These are phyloP conservation scores for Sylvia borin DNA, from an alignment of 2,797 vertebrate species.

Conservation along the genomic window DNA sequence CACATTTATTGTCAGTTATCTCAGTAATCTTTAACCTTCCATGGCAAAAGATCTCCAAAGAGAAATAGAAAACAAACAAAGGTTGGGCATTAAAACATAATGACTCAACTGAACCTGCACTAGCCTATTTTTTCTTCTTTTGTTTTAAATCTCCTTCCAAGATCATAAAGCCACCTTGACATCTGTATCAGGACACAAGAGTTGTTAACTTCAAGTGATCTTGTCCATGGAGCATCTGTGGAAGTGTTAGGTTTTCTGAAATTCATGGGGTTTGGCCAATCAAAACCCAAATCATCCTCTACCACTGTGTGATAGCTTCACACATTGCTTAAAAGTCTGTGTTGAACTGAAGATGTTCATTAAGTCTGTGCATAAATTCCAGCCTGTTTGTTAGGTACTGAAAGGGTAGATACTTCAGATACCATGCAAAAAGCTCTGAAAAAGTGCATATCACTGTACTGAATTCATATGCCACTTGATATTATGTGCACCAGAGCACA, in stretches of 20 bases:
- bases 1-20: conserved; percentile 79
- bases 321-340: background rate
- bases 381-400: background rate
- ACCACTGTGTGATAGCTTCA: background rate
- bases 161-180: background rate
- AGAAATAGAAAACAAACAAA: conserved; percentile 79
- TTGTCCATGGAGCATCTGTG: conserved; percentile 2
- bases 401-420: conserved; percentile 34
- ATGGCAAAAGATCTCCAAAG: conserved; percentile 77
- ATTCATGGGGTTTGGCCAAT: background rate
- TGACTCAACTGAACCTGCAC: conserved; percentile 54
- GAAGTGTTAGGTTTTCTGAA: background rate
- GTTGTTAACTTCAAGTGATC: background rate
- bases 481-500: conserved; percentile 63
- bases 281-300: conserved; percentile 1
- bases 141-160: conserved; percentile 1
- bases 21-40: conserved; percentile 83
- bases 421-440: background rate
- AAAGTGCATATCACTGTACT: background rate
- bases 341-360: background rate
- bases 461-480: conserved; percentile 56
- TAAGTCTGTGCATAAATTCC: background rate
- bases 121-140: conserved; percentile 12
- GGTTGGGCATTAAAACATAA: conserved; percentile 71
- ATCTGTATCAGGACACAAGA: conserved; percentile 1